A percentile compares a stretch with the other conserved stretches of the same genome.
phyloP scores from a whole-genome alignment of 2,797 vertebrate genomes.

The Argyrosomus regius region DNA sequence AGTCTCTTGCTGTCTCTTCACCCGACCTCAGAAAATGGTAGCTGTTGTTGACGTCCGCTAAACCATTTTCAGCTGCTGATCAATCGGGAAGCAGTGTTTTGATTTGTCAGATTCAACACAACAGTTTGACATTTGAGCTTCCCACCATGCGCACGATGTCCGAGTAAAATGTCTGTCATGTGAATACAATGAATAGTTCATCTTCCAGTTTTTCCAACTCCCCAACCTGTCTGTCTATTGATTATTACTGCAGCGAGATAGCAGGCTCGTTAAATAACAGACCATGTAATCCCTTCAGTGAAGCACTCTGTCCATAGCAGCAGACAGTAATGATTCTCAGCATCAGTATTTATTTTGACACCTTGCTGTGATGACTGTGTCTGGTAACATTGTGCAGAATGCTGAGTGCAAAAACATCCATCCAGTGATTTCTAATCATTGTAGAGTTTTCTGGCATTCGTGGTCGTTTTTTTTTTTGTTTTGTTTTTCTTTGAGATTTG shows the following conservation, averaged over 20 bases:
- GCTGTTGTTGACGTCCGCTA: too few species aligned
- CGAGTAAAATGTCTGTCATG: too few species aligned
- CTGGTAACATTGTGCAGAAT: not conserved
- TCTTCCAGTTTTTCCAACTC: conserved; percentile 3
- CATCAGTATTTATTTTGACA: conserved; percentile 9
- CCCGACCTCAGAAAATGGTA: too few species aligned
- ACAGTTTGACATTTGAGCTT: too few species aligned
- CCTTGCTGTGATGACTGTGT: not conserved
- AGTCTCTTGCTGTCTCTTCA: too few species aligned
- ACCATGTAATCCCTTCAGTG: conserved; percentile 1
- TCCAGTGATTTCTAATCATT: not conserved
- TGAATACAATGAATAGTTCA: not conserved
- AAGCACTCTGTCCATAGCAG: not conserved
- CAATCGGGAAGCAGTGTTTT: too few species aligned
- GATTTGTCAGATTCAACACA: too few species aligned
- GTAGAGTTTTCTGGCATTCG: not conserved
- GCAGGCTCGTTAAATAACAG: conserved; percentile 19
- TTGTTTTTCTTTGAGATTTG: too few species aligned
- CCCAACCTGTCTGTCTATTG: conserved; percentile 5
- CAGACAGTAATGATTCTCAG: conserved; percentile 13
- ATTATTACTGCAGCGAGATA: conserved; percentile 21
- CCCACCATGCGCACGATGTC: too few species aligned
- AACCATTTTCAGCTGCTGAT: too few species aligned
- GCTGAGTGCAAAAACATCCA: conserved; percentile 1
- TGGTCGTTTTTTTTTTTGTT: not conserved